These are phyloP conservation scores for Tringa solitaria DNA, from an alignment of 2,113 vertebrate genomes.

Conservation along the genomic window DNA sequence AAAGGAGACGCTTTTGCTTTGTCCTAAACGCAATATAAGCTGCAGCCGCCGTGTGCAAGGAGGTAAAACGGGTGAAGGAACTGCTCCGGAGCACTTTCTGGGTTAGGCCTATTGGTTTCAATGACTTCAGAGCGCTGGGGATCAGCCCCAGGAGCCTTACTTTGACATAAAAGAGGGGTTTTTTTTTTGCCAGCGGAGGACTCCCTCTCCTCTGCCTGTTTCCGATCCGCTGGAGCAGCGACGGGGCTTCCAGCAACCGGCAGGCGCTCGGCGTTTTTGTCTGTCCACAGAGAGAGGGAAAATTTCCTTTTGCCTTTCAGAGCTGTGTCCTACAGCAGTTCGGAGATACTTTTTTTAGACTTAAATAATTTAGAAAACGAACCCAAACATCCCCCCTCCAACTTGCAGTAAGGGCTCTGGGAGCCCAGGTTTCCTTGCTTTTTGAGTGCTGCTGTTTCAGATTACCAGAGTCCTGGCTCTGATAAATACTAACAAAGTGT, in stretches of 20 bases:
- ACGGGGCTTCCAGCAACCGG: not conserved
- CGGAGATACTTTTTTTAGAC: slow-evolving; percentile 36
- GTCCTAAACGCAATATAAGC: not conserved
- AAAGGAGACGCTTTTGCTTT: not conserved
- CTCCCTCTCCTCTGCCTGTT: not conserved
- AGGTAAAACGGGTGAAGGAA: rapidly evolving
- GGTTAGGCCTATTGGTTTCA: not conserved
- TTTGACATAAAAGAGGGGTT: not conserved
- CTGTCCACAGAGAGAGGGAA: not conserved
- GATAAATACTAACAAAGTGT: slow-evolving; percentile 83
- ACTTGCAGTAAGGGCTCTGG: slow-evolving; percentile 42
- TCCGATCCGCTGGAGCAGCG: rapidly evolving
- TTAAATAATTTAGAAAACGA: slow-evolving; percentile 64
- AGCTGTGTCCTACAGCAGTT: slow-evolving; percentile 11
- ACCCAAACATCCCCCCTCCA: not conserved
- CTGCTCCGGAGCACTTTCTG: not conserved
- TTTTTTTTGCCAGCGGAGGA: not conserved
- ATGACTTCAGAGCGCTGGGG: not conserved
- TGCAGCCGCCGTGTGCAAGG: not conserved
- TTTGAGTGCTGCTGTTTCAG: slow-evolving; percentile 72
- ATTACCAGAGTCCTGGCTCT: slow-evolving; percentile 77
- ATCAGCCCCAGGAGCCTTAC: not conserved
- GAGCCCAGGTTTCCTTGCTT: slow-evolving; percentile 64
- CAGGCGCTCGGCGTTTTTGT: rapidly evolving
- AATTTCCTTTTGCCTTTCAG: slow-evolving; percentile 11